Evolutionary conservation across 2,797 vertebrate species (phyloP), one percentile per base, ranked within the genome.

Genomic region (Lepus townsendii): DNA sequence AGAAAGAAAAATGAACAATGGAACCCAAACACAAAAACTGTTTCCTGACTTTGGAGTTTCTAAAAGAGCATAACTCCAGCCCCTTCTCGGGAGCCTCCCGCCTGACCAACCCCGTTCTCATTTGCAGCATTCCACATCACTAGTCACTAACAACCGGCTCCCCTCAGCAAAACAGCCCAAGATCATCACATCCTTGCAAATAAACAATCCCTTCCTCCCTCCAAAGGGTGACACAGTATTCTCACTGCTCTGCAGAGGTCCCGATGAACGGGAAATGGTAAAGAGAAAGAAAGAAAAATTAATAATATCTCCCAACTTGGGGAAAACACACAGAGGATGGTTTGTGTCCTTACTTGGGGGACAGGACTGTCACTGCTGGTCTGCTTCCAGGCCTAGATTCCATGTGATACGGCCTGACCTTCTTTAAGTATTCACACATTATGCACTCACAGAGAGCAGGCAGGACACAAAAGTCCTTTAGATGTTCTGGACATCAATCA

Each of bases 401-500:
- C 98, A 98, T 97, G 98, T 98, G 98, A 98, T 98, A 98, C 98
- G 98, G 98, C 97, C 98, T 98, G 98, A 98, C 98, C 98, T 98
- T 98, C 98, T 98, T 98, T 98, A 97, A 98, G 98, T 96, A 98
- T 98, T 98, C 98, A 98, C 98, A 98, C 98, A 98, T 98, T 98
- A 98, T 97, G 98, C 97, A 97, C 98, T 98, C 98, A 98, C 88
- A 98, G 99, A 97, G 98, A 98, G 99, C 99, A 98, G 97, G 98
- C 98, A 98, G 98, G 98, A 98, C 98, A 99, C 98, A 99, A 99
- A 99, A 98, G 98, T 98, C 98, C 98, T 98, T 99, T 99, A 98
- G 99, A 98, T 99, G 98, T 98, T 98, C 97, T 98, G 97, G 97
- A 96, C 98, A 99, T 99, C 99, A 99, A 99, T 99, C 99, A 99